Evolutionary conservation across 2,888 invertebrate genomes (phyloP).

Genomic region (Tenthredo distinguenda): DNA sequence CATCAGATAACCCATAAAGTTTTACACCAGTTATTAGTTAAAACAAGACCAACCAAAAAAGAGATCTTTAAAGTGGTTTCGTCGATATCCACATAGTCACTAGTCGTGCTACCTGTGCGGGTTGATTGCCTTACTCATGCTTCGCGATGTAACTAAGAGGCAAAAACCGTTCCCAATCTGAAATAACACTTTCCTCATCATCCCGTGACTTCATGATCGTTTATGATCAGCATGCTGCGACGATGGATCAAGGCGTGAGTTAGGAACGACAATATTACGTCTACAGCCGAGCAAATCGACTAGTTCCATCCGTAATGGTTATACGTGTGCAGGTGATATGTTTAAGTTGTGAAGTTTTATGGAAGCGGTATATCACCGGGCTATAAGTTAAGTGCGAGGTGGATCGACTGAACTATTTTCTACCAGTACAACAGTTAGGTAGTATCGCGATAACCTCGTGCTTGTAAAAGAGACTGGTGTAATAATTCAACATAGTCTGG

Average conservation of each 20-base stretch:
- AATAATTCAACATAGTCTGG: not conserved
- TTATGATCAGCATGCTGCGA: not conserved
- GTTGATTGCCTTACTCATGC: not conserved
- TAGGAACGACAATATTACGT: not conserved
- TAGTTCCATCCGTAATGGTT: not conserved
- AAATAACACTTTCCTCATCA: not conserved
- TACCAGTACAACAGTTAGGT: not conserved
- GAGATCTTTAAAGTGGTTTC: not conserved
- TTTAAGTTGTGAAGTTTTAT: conserved; percentile 17
- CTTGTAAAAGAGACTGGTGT: not conserved
- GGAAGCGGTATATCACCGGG: not conserved
- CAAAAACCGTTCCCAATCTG: not conserved
- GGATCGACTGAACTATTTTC: not conserved
- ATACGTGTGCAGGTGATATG: not conserved
- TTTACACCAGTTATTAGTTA: not conserved
- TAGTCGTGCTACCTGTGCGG: not conserved
- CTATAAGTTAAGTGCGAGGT: conserved; percentile 17
- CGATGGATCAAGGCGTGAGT: not conserved
- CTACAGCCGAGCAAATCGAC: not conserved
- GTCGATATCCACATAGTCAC: not conserved
- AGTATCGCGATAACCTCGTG: not conserved
- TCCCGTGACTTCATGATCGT: not conserved
- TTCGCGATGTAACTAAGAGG: not conserved
- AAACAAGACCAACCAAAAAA: not conserved
- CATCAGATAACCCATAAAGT: conserved; percentile 23